Conservation (phyloP, 1,140 invertebrate species). For the Pseudomyrmex dendroicus region DNA sequence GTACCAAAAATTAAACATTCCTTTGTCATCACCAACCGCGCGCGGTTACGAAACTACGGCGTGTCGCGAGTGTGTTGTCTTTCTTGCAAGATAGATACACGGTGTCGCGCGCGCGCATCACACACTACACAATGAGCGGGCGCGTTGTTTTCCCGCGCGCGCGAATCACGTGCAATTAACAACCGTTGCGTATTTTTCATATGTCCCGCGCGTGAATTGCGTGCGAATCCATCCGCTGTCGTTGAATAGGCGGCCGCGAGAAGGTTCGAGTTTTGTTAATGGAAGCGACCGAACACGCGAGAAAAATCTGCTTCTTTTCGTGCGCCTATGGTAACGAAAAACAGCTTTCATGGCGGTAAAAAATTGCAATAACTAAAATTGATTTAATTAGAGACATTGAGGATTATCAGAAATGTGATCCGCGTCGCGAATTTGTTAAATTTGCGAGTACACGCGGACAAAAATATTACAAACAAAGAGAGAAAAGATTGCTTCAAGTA, state of each 20-base stretch:
- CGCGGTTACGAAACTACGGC: slow-evolving; percentile 20
- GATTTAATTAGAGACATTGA: too few relatives aligned
- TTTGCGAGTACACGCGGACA: too few relatives aligned
- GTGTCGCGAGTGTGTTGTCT: slow-evolving; percentile 3
- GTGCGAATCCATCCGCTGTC: slow-evolving; percentile 28
- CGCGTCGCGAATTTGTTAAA: too few relatives aligned
- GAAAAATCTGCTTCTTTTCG: too few relatives aligned
- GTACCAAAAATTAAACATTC: slow-evolving; percentile 35
- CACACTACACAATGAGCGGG: slow-evolving; percentile 32
- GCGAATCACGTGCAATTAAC: slow-evolving; percentile 49
- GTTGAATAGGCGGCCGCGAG: slow-evolving; percentile 40
- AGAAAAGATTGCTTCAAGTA: too few relatives aligned
- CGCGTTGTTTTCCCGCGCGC: slow-evolving; percentile 40
- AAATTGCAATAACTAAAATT: too few relatives aligned
- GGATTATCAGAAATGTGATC: too few relatives aligned
- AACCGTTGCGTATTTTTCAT: slow-evolving; percentile 30
- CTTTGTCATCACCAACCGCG: slow-evolving; percentile 19
- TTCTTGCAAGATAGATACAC: neutral
- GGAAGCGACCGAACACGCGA: neutral
- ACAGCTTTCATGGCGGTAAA: too few relatives aligned
- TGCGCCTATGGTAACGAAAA: too few relatives aligned
- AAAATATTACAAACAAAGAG: too few relatives aligned
- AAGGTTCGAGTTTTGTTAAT: slow-evolving; percentile 41
- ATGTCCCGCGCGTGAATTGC: slow-evolving; percentile 16
- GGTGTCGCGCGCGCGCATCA: neutral